A percentile compares a stretch with the other conserved stretches of the same genome.
Conservation (phyloP, 2,888 invertebrate genomes). For the Plebejus anna region DNA sequence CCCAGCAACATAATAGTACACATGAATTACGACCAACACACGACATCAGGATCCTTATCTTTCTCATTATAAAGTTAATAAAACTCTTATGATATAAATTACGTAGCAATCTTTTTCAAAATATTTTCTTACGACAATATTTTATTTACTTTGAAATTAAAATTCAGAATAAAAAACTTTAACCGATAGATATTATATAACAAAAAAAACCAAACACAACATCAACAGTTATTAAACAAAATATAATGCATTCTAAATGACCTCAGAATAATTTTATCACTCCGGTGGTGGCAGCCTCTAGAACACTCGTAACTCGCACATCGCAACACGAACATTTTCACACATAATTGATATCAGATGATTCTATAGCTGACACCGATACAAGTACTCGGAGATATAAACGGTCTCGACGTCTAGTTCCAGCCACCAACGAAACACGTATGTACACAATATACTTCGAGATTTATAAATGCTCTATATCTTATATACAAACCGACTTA, state of each 20-base stretch:
- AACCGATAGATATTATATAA: slow-evolving; percentile 18
- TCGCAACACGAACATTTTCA: neutral
- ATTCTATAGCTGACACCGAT: neutral
- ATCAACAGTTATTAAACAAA: slow-evolving; percentile 25
- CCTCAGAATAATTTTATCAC: slow-evolving; percentile 1
- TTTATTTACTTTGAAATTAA: neutral
- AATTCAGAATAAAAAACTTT: slow-evolving; percentile 19
- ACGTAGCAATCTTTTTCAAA: neutral
- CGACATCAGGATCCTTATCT: neutral
- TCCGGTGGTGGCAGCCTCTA: neutral
- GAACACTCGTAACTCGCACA: neutral
- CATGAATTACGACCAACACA: neutral
- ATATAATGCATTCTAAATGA: slow-evolving; percentile 21
- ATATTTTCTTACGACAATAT: slow-evolving; percentile 16
- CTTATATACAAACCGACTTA: slow-evolving; percentile 45
- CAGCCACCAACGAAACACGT: slow-evolving; percentile 5
- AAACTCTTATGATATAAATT: neutral
- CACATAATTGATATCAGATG: neutral
- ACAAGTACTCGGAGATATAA: neutral
- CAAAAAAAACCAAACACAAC: slow-evolving; percentile 25
- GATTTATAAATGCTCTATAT: slow-evolving; percentile 38
- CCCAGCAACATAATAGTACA: neutral
- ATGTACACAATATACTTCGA: slow-evolving; percentile 17
- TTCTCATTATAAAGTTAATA: neutral
- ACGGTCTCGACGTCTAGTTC: neutral